phyloP scores from a whole-genome alignment of 2,113 vertebrate genomes.

The Larimichthys crocea region DNA sequence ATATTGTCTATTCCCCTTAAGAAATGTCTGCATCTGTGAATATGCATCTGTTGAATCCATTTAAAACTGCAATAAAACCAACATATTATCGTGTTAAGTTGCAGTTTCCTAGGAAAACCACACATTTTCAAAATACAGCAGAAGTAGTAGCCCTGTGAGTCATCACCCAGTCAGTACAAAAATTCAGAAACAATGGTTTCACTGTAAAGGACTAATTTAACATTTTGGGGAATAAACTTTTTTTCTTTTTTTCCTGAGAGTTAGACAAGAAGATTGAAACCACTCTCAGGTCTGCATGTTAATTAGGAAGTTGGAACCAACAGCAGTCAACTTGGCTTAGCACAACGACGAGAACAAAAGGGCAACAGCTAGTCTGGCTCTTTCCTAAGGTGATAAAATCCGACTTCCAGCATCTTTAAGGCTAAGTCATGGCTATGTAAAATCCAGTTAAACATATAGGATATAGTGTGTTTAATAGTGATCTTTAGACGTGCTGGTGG shows the following conservation, averaged over 20 bases:
- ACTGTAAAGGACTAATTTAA: not conserved
- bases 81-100: not conserved
- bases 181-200: not conserved
- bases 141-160: not conserved
- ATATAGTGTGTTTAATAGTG: not conserved
- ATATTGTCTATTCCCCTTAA: not conserved
- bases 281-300: not conserved
- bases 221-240: not conserved
- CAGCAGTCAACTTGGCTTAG: not conserved
- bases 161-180: not conserved
- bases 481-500: not conserved
- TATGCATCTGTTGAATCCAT: slow-evolving; percentile 20
- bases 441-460: not conserved
- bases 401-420: not conserved
- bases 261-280: not conserved
- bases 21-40: not conserved
- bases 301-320: not conserved
- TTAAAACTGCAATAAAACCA: not conserved
- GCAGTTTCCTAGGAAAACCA: not conserved
- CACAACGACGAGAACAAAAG: not conserved
- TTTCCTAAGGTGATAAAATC: not conserved
- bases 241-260: not conserved
- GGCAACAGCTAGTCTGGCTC: not conserved
- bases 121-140: not conserved
- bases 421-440: not conserved